These are phyloP conservation scores for Helicoverpa assulta DNA, from an alignment of 2,888 invertebrate species.

Conservation along the genomic window DNA sequence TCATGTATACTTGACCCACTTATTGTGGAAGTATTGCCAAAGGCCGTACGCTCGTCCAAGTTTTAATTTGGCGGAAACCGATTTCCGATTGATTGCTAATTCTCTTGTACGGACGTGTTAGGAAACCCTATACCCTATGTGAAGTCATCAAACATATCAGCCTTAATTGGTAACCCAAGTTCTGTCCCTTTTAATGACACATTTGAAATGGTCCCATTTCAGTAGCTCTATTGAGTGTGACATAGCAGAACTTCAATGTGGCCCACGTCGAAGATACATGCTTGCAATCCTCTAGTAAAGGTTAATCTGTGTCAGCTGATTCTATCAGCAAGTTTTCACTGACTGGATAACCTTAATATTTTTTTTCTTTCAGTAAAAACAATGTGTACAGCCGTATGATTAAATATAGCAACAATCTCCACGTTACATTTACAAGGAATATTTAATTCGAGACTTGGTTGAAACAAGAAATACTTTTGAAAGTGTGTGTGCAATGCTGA, in stretches of 20 bases:
- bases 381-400: conserved; percentile 48
- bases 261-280: conserved; percentile 59
- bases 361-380: conserved; percentile 40
- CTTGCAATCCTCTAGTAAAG: conserved; percentile 9
- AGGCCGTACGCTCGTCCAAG: conserved; percentile 68
- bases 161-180: conserved; percentile 40
- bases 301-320: background rate
- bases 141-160: conserved; percentile 40
- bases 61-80: conserved; percentile 75
- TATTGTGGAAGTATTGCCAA: conserved; percentile 76
- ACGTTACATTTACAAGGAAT: conserved; percentile 56
- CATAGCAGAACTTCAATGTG: conserved; percentile 34
- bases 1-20: conserved; percentile 85
- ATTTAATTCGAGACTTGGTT: conserved; percentile 55
- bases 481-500: conserved; percentile 86
- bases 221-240: conserved; percentile 13
- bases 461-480: conserved; percentile 62
- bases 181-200: conserved; percentile 10
- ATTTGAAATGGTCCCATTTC: conserved; percentile 26
- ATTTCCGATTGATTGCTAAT: conserved; percentile 75
- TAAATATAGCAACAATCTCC: conserved; percentile 59
- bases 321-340: conserved; percentile 1
- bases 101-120: conserved; percentile 63
- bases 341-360: background rate
- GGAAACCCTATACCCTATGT: conserved; percentile 50